Percentiles rank a stretch among this genome's conserved stretches.
Conservation (phyloP, 2,888 invertebrate genomes). For the Torymus auratus region DNA sequence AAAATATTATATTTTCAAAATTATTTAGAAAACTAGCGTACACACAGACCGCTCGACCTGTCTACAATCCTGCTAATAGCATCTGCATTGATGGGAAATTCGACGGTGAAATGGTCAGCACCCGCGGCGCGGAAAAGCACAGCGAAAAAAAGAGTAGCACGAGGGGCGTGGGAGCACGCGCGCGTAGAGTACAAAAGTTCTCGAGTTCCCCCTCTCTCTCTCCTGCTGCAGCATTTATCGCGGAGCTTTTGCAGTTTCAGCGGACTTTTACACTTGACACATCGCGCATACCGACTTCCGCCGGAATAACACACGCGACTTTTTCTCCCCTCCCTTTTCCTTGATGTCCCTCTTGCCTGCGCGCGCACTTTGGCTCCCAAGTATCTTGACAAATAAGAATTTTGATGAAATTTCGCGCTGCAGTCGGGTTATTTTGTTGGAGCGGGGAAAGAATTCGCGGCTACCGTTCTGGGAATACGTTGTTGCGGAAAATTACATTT, state of each 20-base stretch:
- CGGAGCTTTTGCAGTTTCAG: constrained; percentile 35
- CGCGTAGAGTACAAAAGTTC: constrained; percentile 4
- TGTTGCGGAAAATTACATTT: constrained; percentile 2
- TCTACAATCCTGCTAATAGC: too few species aligned
- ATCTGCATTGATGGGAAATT: too few species aligned
- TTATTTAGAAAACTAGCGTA: too few species aligned
- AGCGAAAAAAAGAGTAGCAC: background rate
- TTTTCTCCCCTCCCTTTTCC: background rate
- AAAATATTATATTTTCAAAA: too few species aligned
- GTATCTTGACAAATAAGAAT: background rate
- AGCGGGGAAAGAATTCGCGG: background rate
- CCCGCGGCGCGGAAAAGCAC: background rate
- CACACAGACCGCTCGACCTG: too few species aligned
- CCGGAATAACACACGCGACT: constrained; percentile 28
- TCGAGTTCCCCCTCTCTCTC: background rate
- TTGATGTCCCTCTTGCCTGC: background rate
- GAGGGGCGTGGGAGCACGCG: too few species aligned
- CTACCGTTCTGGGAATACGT: background rate
- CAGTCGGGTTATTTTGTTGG: background rate
- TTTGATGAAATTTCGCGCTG: constrained; percentile 4
- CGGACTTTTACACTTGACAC: constrained; percentile 17
- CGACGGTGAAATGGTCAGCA: too few species aligned
- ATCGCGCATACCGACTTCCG: constrained; percentile 28
- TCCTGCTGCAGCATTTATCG: constrained; percentile 11
- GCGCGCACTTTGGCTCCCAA: too few species aligned